Base-by-base conservation (phyloP, 2,888 invertebrate species). In the Tortricodes alternella region DNA sequence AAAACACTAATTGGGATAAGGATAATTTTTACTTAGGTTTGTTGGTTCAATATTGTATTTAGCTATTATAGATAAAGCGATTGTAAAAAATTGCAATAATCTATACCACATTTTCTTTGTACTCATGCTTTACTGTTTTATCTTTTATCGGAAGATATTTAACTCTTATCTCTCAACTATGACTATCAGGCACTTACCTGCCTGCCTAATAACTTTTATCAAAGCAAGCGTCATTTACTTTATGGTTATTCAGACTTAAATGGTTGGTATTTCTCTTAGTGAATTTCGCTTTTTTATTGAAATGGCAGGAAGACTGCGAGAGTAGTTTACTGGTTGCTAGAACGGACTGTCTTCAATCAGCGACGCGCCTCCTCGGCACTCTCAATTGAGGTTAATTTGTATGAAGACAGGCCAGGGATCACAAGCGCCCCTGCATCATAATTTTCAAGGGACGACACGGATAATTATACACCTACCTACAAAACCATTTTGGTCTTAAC, bases 321-420 rank as follows among this genome's bases (percentile, higher is more conserved):
- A 65, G 64, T 62, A 71, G 74, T 75, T 80, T 72, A 76, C 80
- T 76, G 72, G 72, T 73, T 75, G 77, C 73, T 76, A 78, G 62
- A 76, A 73, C 71, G 72, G 76, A 77, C 76, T 77, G 78, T 79
- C 79, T 87, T 87, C 89, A 90, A 89, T 89, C 86, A 89, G 81
- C 83, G 80, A 84, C 87, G 86, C 85, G 87, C 88, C 88, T 88
- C 73, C 84, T 83, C 82, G 80, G 74, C 76, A 74, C 81, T 74
- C 78, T 89, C 90, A 90, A 90, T 90, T 90, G 90, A 87, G 89
- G 89, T 90, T 89, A 90, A 90, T 89, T 90, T 77, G 72, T 83
- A 83, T 78, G 81, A 82, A 89, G 88, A 83, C 86, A 80, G 83
- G 76, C 80, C 82, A 86, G 81, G 83, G 85, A 88, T 83, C 84